Percentiles rank a stretch among this genome's conserved stretches.
Evolutionary conservation across 2,888 invertebrate genomes (phyloP).

Genomic region (Nipponacmea schrenckii): DNA sequence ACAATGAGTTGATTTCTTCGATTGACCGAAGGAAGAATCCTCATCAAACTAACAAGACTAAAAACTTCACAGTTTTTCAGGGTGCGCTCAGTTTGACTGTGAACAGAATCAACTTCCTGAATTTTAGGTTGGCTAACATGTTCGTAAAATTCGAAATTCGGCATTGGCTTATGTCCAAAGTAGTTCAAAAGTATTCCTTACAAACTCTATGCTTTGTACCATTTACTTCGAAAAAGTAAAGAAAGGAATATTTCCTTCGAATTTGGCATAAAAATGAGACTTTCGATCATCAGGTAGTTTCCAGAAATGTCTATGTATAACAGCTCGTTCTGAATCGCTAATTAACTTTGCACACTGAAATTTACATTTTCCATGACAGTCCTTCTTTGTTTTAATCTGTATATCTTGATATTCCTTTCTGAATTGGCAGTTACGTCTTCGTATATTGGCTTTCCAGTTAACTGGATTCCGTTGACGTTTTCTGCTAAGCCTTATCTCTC

Average conservation of each 20-base stretch:
- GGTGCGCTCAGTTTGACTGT: neutral
- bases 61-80: slow-evolving; percentile 1
- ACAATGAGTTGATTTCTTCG: neutral
- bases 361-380: neutral
- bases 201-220: neutral
- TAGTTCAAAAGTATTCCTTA: neutral
- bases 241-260: neutral
- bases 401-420: neutral
- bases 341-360: neutral
- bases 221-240: neutral
- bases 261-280: neutral
- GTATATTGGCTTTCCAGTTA: neutral
- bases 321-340: neutral
- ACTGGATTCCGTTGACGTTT: neutral
- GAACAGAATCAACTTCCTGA: neutral
- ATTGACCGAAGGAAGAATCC: neutral
- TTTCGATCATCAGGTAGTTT: neutral
- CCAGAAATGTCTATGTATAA: neutral
- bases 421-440: neutral
- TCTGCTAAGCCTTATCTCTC: neutral
- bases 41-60: neutral
- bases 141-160: neutral
- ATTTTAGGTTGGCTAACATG: neutral
- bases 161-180: neutral
- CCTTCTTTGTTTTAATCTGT: neutral